A percentile compares a stretch with the other conserved stretches of the same genome.
Conservation (phyloP, 1,140 invertebrate genomes). For the Zaprionus tsacasi region DNA sequence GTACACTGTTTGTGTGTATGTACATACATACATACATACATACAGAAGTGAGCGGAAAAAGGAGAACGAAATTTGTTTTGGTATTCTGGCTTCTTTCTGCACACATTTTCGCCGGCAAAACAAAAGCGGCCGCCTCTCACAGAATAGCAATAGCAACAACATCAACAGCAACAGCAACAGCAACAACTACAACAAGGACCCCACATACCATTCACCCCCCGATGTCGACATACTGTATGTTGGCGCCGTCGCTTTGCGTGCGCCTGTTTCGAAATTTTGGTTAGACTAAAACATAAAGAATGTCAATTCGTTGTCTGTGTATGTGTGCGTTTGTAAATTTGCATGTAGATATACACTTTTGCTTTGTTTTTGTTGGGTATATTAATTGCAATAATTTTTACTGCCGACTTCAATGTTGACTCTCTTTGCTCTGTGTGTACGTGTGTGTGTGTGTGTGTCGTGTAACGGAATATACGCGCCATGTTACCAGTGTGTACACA, state of each 20-base stretch:
- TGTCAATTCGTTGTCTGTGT: constrained; percentile 16
- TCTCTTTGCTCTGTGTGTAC: constrained; percentile 4
- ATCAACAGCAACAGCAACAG: constrained; percentile 18
- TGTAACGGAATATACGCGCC: constrained; percentile 27
- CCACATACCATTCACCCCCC: background rate
- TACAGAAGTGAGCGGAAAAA: background rate
- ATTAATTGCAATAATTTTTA: constrained; percentile 49
- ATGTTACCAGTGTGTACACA: constrained; percentile 29
- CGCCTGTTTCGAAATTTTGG: constrained; percentile 42
- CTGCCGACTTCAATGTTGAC: background rate
- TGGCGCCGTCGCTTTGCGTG: constrained; percentile 59
- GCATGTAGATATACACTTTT: constrained; percentile 11
- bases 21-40: background rate
- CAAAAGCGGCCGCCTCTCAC: constrained; percentile 44
- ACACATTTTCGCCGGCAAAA: constrained; percentile 71
- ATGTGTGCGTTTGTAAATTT: constrained; percentile 12
- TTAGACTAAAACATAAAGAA: constrained; percentile 35
- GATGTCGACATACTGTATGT: constrained; percentile 2
- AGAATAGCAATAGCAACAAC: constrained; percentile 17
- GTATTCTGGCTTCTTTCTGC: constrained; percentile 48
- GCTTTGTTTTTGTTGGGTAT: constrained; percentile 44
- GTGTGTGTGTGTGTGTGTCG: constrained; percentile 22
- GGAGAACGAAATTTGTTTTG: constrained; percentile 37
- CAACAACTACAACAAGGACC: constrained; percentile 20
- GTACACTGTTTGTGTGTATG: background rate